Base-by-base conservation (phyloP, 2,113 vertebrate genomes). In the Spilogale gracilis region DNA sequence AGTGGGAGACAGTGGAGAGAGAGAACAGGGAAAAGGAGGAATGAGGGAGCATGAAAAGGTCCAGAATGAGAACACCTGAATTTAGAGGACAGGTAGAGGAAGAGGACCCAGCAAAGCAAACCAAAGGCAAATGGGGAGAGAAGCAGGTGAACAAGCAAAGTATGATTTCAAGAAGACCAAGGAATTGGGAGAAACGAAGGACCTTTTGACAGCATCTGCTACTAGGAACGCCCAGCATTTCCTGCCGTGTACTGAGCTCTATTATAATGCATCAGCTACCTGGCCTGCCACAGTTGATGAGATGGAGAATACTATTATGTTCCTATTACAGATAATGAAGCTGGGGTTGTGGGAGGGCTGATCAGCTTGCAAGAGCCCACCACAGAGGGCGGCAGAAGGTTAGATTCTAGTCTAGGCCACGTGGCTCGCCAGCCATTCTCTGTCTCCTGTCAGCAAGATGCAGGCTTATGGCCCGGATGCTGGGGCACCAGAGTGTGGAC, bases 91-190 rank as follows among this genome's bases (percentile, higher is more conserved):
- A 3, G 21, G 12, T 69, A 58, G 52, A 74, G 43, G 30, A n/a
- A 52, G 63, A 88, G 52, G 61, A 88, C 58, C 48, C 74, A 87
- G 45, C 25, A 69, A 80, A 87, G 32, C 58, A 32, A 38, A 56
- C 9, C 32, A 25, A 76, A 20, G 45, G 32, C 6, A 9, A 32
- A 50, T 4, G 12, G 14, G 38, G 67, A 63, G 50, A 50, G 83
- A 92, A 69, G 73, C 8, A 78, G 79, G 43, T 81, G 67, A 82
- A 50, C 20, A 3, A 8, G 58, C 27, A 50, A 61, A n/a, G 79
- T 45, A 20, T 74, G 67, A 79, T 74, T 92, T 83, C 92, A 86
- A 84, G 38, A 78, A 96, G 84, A 79, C 38, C 13, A 58, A 43
- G 71, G 21, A 38, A 82, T 9, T 1, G 0, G 74, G 63, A 50